Evolutionary conservation across 2,797 vertebrate genomes (phyloP), one percentile per base, ranked within the genome.

Genomic region (Esox lucius): DNA sequence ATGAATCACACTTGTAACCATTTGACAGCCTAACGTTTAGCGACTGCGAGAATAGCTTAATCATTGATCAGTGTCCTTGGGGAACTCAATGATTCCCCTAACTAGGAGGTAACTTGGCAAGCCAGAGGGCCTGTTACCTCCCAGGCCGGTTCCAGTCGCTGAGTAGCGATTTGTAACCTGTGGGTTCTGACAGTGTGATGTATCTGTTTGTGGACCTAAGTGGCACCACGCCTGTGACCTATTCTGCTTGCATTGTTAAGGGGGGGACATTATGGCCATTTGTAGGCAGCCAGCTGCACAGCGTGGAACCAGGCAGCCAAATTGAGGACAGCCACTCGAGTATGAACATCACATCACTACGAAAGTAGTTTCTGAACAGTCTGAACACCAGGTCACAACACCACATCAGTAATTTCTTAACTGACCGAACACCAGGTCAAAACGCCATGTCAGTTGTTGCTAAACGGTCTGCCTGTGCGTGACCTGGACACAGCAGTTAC

Each of bases 191-290:
- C 86, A 85, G 82, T 75, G 78, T 90, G 89, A 91, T 91, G 77
- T 81, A 88, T 90, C 80, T 84, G 74, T n/a, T n/a, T n/a, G n/a
- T 88, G 59, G 85, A 85, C 81, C 86, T 91, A 90, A 89, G 90
- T 87, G 86, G 83, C 66, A 64, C 67, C 66, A 69, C 74, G 70
- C 83, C 85, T 81, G 87, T 91, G 86, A 91, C 89, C 74, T 86
- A 80, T 88, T 84, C 78, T 61, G 70, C 67, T 69, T 84, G 89
- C 87, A 92, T 91, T 89, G 86, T 81, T 48, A 75, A 71, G 75
- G n/a, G 68, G 78, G 80, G 70, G 79, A 75, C 39, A 39, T 39
- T 74, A 67, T 78, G 74, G 83, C 84, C 80, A 78, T 72, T 78
- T 1, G 4, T 1, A 53, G 51, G 5, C 51, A 53, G 48, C 0